phyloP scores from a whole-genome alignment of 2,797 vertebrate species.

The Orestias chungarensis region DNA sequence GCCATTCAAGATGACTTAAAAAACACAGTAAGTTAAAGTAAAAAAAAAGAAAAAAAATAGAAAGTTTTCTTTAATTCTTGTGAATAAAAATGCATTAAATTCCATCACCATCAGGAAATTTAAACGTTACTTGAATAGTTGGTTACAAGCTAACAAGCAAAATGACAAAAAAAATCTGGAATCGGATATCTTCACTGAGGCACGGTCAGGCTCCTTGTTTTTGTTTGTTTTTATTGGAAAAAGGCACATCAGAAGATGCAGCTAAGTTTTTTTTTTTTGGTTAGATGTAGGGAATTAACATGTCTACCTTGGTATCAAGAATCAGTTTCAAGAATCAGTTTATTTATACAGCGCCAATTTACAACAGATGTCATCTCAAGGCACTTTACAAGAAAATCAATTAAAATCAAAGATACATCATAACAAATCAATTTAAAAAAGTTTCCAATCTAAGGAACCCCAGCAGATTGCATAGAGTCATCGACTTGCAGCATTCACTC shows the following conservation, averaged over 20 bases:
- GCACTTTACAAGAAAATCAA: too few species aligned
- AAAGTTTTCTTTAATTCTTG: not conserved
- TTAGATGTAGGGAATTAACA: not conserved
- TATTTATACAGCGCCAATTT: too few species aligned
- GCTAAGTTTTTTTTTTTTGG: not conserved
- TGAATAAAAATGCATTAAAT: not conserved
- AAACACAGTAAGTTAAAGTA: too few species aligned
- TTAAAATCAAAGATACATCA: too few species aligned
- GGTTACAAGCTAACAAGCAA: not conserved
- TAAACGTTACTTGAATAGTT: not conserved
- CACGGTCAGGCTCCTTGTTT: not conserved
- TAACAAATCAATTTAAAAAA: too few species aligned
- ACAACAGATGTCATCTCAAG: too few species aligned
- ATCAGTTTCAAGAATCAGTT: too few species aligned
- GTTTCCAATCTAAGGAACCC: too few species aligned
- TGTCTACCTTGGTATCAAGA: not conserved
- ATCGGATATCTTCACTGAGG: not conserved
- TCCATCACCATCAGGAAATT: not conserved
- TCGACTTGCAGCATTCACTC: too few species aligned
- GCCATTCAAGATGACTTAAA: too few species aligned
- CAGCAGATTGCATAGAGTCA: too few species aligned
- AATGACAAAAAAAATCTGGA: not conserved
- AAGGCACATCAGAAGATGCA: not conserved
- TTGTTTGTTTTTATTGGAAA: not conserved
- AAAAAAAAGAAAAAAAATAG: too few species aligned